A percentile compares a stretch with the other conserved stretches of the same genome.
phyloP scores from a whole-genome alignment of 92 coral and sea anemone species.

The Porites evermanni region DNA sequence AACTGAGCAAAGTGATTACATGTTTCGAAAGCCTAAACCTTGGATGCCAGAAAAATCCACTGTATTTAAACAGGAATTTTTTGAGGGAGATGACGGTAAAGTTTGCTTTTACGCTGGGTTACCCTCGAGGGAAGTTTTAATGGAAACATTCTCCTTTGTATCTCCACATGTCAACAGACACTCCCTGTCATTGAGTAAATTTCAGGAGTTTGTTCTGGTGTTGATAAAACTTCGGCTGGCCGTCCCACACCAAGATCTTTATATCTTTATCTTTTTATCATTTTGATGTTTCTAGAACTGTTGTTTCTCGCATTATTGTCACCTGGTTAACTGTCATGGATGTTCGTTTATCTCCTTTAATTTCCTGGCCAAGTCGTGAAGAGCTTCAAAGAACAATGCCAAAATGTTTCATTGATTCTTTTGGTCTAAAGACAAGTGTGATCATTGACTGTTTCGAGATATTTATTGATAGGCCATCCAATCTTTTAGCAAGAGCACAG shows the following conservation, averaged over 20 bases:
- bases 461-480: slow-evolving; percentile 36
- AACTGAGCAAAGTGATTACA: slow-evolving; percentile 40
- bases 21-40: slow-evolving; percentile 34
- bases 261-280: slow-evolving; percentile 20
- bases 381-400: slow-evolving; percentile 46
- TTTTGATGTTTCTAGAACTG: slow-evolving; percentile 47
- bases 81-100: slow-evolving; percentile 53
- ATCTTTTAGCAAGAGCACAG: slow-evolving; percentile 42
- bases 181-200: slow-evolving; percentile 25
- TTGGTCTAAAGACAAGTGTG: slow-evolving; percentile 46
- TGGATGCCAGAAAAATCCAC: slow-evolving; percentile 37
- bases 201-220: slow-evolving; percentile 59
- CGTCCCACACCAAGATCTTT: slow-evolving; percentile 65
- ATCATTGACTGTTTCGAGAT: slow-evolving; percentile 46
- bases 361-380: slow-evolving; percentile 49
- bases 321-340: slow-evolving; percentile 51
- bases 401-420: slow-evolving; percentile 36
- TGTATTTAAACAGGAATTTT: slow-evolving; percentile 45
- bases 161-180: slow-evolving; percentile 29
- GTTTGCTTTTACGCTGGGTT: slow-evolving; percentile 57
- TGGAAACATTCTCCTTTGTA: slow-evolving; percentile 37
- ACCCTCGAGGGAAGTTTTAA: slow-evolving; percentile 39
- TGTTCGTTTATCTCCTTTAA: slow-evolving; percentile 27
- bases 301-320: slow-evolving; percentile 43
- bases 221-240: slow-evolving; percentile 43